Conservation (phyloP, 2,888 invertebrate species). For the Notodonta dromedarius region DNA sequence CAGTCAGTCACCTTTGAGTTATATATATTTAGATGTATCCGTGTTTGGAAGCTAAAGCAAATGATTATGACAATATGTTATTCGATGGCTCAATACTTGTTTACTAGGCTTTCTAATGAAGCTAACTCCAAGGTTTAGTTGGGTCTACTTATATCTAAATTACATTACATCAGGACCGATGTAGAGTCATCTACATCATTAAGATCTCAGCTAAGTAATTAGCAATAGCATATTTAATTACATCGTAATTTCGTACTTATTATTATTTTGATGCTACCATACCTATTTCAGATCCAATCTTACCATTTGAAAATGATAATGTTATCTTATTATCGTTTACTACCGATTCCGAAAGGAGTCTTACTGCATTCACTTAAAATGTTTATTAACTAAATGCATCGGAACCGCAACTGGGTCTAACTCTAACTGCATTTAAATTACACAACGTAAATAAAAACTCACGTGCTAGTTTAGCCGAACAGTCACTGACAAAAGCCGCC, state of each 20-base stretch:
- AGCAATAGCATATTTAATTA: no score
- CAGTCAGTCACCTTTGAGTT: no score
- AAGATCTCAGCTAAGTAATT: no score
- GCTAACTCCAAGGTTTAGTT: constrained; percentile 27
- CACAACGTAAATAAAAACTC: constrained; percentile 45
- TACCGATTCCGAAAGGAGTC: no score
- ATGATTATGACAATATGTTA: constrained; percentile 10
- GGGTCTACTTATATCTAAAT: constrained; percentile 17
- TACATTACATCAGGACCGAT: constrained; percentile 11
- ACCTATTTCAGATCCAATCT: background rate
- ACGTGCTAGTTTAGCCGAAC: constrained; percentile 70
- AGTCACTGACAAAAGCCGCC: constrained; percentile 52
- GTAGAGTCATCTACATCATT: background rate
- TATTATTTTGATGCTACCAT: background rate
- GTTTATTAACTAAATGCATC: background rate
- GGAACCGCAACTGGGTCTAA: constrained; percentile 7
- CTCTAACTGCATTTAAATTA: background rate
- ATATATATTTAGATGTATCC: no score
- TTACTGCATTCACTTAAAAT: no score
- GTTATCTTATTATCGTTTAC: no score
- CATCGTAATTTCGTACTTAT: no score
- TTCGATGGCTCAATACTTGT: constrained; percentile 17
- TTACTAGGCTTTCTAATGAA: constrained; percentile 25
- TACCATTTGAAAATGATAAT: no score
- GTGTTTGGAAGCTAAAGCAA: no score